Base-by-base conservation (phyloP, 2,888 invertebrate species). In the Liodrosophila aerea region DNA sequence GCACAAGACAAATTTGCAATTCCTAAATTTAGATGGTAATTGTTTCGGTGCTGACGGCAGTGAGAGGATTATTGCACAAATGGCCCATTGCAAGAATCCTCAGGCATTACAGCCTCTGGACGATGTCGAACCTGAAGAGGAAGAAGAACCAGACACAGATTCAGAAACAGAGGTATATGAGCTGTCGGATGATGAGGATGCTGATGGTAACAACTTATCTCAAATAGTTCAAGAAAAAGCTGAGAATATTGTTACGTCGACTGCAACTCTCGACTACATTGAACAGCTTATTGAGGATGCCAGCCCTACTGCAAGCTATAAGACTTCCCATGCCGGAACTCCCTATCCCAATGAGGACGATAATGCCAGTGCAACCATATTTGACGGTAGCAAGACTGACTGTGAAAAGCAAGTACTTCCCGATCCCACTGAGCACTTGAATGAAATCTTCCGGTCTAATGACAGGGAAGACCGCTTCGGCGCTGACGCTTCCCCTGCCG, bases 1-100 rank as follows among this genome's bases (percentile, higher is more conserved):
- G 5, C 92, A 92, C 76, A 94, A 94, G 83, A 78, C 77, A 0
- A 91, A 92, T 22, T 82, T 95, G 7, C 90, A 89, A 43, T 87
- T 76, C 30, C 76, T 95, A 1, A 91, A 91, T 58, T 85, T 95
- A 9, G 93, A 94, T 87, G 93, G 93, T 1, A 95, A 95, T 89
- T 90, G 36, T 87, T 93, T 94, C 88, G 93, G 93, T 8, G 87
- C 87, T 12, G 89, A 89, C 1, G 92, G 92, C 0, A 87, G 90
- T 33, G 81, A 87, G 29, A 80, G 88, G 33, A 87, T 93, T 7
- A 76, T 85, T 31, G 87, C 86, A 1, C 85, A 88, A 44, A 86
- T 91, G 84, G 88, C 83, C 69, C 90, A 91, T 58, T 85, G 92
- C 0, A 91, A 91, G 0, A 90, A 91, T 2, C 72, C 86, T 0